Percentiles rank a stretch among this genome's conserved stretches.
Evolutionary conservation across 2,113 vertebrate species (phyloP).

Genomic region (Nesogale talazaci): DNA sequence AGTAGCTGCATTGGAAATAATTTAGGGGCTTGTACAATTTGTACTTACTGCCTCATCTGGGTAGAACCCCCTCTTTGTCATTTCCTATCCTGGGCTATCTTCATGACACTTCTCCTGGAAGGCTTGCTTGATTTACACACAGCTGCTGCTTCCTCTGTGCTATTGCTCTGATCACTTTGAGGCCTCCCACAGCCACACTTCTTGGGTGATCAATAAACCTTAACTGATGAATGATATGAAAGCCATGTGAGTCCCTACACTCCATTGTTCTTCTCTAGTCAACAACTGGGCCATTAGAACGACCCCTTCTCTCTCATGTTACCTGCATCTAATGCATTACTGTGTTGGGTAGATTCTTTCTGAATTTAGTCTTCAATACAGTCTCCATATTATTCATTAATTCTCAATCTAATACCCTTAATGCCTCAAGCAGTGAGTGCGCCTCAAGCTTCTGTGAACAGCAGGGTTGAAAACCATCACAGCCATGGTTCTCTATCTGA

Average conservation of each 20-base stretch:
- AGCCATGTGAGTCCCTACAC: not conserved
- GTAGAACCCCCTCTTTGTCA: not conserved
- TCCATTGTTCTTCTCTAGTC: not conserved
- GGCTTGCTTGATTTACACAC: not conserved
- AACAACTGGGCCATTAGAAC: not conserved
- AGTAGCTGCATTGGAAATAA: not conserved
- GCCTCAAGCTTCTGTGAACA: not conserved
- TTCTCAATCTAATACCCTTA: not conserved
- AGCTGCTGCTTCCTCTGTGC: not conserved
- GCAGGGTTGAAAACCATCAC: not conserved
- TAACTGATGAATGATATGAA: conserved; percentile 10
- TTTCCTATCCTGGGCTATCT: not conserved
- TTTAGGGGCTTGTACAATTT: not conserved
- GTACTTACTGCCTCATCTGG: not conserved
- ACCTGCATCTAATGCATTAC: not conserved
- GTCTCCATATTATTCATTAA: not conserved
- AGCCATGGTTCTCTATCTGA: not conserved
- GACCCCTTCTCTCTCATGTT: not conserved
- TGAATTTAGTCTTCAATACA: conserved; percentile 4
- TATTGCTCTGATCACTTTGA: not conserved
- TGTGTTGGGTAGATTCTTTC: not conserved
- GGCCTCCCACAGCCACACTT: not conserved
- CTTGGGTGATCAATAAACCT: not conserved
- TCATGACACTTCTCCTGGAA: not conserved
- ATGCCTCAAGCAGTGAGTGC: not conserved